phyloP scores from a whole-genome alignment of 2,797 vertebrate genomes.

The Diplodus sargus region DNA sequence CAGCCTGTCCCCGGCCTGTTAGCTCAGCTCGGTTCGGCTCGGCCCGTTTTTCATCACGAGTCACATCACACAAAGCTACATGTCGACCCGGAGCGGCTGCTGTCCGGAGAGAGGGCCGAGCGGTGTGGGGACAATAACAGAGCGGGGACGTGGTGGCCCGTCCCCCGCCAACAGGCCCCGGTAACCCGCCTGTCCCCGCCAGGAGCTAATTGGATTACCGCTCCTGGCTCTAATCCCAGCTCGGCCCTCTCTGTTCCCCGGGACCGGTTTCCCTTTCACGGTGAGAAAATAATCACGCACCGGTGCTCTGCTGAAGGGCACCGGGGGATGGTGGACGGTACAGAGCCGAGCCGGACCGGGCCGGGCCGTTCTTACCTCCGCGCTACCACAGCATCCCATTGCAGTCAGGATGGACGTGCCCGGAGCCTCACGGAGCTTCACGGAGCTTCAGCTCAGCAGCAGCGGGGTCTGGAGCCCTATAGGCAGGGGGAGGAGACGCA shows the following conservation, averaged over 20 bases:
- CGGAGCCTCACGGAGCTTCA: constrained; percentile 67
- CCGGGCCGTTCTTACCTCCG: constrained; percentile 80
- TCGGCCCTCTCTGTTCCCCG: constrained; percentile 45
- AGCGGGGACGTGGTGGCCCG: neutral
- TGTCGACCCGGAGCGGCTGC: constrained; percentile 5
- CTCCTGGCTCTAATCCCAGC: constrained; percentile 62
- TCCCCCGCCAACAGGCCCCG: constrained; percentile 29
- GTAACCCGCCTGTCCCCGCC: constrained; percentile 23
- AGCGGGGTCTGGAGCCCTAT: constrained; percentile 69
- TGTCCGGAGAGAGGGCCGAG: neutral
- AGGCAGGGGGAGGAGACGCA: constrained; percentile 63
- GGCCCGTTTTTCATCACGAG: constrained; percentile 2
- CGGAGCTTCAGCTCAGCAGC: constrained; percentile 69
- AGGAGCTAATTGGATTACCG: constrained; percentile 70
- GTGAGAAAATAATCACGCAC: constrained; percentile 7
- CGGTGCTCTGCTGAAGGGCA: constrained; percentile 49
- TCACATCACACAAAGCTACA: neutral
- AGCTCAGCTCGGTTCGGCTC: constrained; percentile 10
- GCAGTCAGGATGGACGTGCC: constrained; percentile 80
- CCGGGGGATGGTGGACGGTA: neutral
- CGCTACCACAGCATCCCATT: constrained; percentile 89
- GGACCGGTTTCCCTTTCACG: constrained; percentile 36
- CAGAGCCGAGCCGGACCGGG: neutral
- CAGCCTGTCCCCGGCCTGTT: constrained; percentile 9
- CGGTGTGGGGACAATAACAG: too few relatives aligned